phyloP scores from a whole-genome alignment of 2,797 vertebrate species.

The Kryptopterus vitreolus region DNA sequence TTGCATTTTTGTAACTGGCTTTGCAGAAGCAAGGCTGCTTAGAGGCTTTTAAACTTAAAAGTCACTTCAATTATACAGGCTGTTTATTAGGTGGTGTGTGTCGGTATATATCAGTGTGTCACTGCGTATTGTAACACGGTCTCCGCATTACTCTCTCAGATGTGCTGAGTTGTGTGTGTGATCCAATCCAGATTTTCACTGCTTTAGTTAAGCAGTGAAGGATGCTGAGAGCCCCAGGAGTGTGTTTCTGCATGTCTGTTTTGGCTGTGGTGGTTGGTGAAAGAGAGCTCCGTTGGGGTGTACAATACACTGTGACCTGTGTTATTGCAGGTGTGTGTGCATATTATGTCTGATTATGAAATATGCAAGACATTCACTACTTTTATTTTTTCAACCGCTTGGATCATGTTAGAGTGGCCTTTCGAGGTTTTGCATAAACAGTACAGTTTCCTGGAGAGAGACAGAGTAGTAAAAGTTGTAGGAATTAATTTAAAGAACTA shows the following conservation, averaged over 20 bases:
- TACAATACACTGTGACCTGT: slow-evolving; percentile 59
- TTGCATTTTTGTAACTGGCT: not conserved
- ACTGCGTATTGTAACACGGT: not conserved
- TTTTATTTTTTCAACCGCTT: slow-evolving; percentile 70
- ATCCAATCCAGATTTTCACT: slow-evolving; percentile 47
- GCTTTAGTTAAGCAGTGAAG: slow-evolving; percentile 27
- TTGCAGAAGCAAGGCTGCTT: not conserved
- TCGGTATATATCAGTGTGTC: not conserved
- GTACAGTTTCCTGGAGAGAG: slow-evolving; percentile 61
- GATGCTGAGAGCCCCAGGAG: slow-evolving; percentile 26
- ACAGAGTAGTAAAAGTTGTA: slow-evolving; percentile 38
- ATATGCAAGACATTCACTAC: slow-evolving; percentile 65
- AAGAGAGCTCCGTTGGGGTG: slow-evolving; percentile 49
- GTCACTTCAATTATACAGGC: slow-evolving; percentile 4
- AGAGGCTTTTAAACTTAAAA: slow-evolving; percentile 4
- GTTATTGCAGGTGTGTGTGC: slow-evolving; percentile 75
- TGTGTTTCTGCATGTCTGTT: slow-evolving; percentile 37
- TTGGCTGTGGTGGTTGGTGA: slow-evolving; percentile 46
- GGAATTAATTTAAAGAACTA: slow-evolving; percentile 51
- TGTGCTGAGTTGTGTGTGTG: slow-evolving; percentile 21
- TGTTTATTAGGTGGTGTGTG: slow-evolving; percentile 28
- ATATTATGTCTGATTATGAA: slow-evolving; percentile 71
- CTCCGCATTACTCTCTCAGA: slow-evolving; percentile 38
- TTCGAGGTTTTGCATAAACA: slow-evolving; percentile 70
- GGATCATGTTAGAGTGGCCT: slow-evolving; percentile 58